phyloP scores from a whole-genome alignment of 2,113 vertebrate species.

The Bagarius yarrelli region DNA sequence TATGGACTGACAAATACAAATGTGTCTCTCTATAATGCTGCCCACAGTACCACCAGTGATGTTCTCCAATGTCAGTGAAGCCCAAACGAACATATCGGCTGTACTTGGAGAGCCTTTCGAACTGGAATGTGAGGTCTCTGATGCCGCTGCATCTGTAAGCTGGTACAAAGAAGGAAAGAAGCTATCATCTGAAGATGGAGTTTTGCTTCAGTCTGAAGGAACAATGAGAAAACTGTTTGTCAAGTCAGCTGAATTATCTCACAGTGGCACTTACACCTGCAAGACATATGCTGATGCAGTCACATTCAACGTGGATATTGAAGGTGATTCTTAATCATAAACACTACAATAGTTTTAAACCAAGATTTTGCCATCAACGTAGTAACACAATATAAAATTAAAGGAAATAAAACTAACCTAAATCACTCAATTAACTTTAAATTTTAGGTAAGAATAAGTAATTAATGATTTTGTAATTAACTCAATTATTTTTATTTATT shows the following conservation, averaged over 20 bases:
- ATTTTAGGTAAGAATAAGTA: neutral
- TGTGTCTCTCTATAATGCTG: constrained; percentile 54
- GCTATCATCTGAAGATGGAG: constrained; percentile 59
- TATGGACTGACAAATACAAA: constrained; percentile 5
- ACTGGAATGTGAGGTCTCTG: constrained; percentile 69
- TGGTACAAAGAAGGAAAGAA: constrained; percentile 72
- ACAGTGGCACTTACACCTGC: constrained; percentile 72
- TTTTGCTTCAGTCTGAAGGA: constrained; percentile 63
- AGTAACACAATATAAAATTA: neutral
- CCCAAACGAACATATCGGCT: constrained; percentile 59
- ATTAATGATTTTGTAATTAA: neutral
- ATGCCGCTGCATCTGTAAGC: constrained; percentile 60
- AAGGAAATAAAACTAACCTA: too few relatives aligned
- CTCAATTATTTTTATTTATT: neutral
- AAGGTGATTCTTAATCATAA: constrained; percentile 67
- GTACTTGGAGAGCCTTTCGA: constrained; percentile 63
- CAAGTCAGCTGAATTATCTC: constrained; percentile 58
- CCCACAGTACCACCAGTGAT: constrained; percentile 64
- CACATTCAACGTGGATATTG: constrained; percentile 70
- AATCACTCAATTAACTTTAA: neutral
- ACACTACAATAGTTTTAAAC: neutral
- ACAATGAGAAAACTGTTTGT: constrained; percentile 62
- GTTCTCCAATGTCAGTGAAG: constrained; percentile 66
- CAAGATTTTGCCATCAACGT: neutral
- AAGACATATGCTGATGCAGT: constrained; percentile 66